Base-by-base conservation (phyloP, 1,140 invertebrate genomes). In the Frieseomelitta varia region DNA sequence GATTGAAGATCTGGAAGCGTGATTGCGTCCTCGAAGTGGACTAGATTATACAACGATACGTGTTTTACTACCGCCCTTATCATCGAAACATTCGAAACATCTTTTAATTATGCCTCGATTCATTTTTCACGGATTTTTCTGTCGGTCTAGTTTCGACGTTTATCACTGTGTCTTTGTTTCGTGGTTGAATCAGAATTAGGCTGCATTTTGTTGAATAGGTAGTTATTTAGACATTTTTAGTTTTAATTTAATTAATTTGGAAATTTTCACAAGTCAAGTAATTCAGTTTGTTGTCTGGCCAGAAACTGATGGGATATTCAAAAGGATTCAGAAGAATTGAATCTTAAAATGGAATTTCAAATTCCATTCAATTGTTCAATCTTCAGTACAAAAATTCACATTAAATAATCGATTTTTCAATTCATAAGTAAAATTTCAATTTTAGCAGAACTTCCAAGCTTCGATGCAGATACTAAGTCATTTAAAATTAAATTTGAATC, bases 41-140 rank as follows among this genome's bases (percentile, higher is more conserved):
- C 0, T 27, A 30, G 53, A 79, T 84, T 85, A n/a, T 68, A 69
- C 71, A 81, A 81, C 8, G 61, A 68, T 74, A 74, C 83, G 61
- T 81, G 78, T 56, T 73, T 84, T 77, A n/a, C 1, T 65, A 53
- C 61, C 77, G 53, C 69, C 39, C 63, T 83, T 83, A 78, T 83
- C 81, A 58, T 24, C n/a, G 34, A 34, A 24, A 39, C 19, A n/a
- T 68, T 56, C 30, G 30, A 30, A 30, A 30, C 30, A 30, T 82
- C 51, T 58, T 24, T 53, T 69, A 30, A 58, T 83, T 77, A 67
- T 51, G 72, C 61, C 14, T 67, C 53, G 30, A 53, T 47, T 17
- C 24, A 27, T 63, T 11, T 47, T 39, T 19, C 19, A 34, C 69
- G 3, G 24, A 68, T 65, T 14, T n/a, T 30, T 15, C 0, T n/a